Percentiles rank a stretch among this genome's conserved stretches.
Evolutionary conservation across 2,113 vertebrate species (phyloP).

Genomic region (Leptosomus discolor): DNA sequence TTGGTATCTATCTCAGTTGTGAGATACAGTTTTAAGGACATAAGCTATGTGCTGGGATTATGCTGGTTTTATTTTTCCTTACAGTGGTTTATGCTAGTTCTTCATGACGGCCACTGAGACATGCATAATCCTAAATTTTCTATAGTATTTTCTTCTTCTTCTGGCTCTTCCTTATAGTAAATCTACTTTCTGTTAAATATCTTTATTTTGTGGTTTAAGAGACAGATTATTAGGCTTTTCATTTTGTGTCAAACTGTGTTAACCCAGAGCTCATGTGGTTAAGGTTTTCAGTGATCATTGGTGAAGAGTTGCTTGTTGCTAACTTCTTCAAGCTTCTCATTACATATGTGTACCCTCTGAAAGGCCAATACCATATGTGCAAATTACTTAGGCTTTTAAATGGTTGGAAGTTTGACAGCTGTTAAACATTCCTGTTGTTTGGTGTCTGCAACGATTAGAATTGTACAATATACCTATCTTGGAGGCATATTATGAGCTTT

Average conservation of each 20-base stretch:
- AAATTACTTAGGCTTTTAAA: neutral
- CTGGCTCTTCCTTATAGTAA: neutral
- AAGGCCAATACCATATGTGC: neutral
- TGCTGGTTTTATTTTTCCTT: neutral
- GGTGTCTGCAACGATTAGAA: neutral
- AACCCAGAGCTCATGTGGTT: neutral
- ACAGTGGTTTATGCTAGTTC: neutral
- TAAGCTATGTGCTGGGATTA: neutral
- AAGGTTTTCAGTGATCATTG: neutral
- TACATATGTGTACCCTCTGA: neutral
- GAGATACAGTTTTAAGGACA: too few species aligned
- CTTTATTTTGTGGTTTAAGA: neutral
- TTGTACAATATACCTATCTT: neutral
- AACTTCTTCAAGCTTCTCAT: neutral
- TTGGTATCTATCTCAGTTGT: neutral
- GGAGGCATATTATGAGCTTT: neutral
- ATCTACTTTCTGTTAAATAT: neutral
- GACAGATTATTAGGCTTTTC: neutral
- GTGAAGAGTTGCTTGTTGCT: neutral
- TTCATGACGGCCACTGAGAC: neutral
- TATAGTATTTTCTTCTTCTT: neutral
- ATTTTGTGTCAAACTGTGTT: neutral
- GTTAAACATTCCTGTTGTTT: neutral
- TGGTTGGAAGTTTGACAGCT: neutral
- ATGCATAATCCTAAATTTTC: neutral